phyloP scores from a whole-genome alignment of 2,113 vertebrate genomes.

The Girardinichthys multiradiatus region DNA sequence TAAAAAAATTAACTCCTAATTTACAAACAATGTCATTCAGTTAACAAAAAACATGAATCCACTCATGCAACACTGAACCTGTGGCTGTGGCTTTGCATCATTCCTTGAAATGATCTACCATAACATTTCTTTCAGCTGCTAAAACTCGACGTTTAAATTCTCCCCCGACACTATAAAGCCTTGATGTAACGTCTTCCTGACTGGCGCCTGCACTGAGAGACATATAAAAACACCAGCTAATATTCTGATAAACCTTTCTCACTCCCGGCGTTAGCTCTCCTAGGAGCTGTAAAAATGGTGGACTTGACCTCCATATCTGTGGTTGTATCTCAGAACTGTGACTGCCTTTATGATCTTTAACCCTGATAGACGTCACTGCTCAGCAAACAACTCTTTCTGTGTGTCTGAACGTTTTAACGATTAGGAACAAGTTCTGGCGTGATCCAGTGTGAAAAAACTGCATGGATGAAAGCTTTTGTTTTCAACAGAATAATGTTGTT shows the following conservation, averaged over 20 bases:
- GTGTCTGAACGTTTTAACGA: not conserved
- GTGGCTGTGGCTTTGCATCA: no score
- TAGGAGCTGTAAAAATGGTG: conserved; percentile 1
- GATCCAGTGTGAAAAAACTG: conserved; percentile 22
- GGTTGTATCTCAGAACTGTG: conserved; percentile 1
- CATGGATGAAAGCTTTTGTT: conserved; percentile 27
- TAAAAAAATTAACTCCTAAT: no score
- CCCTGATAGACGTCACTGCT: not conserved
- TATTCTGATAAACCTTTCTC: not conserved
- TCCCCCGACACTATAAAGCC: conserved; percentile 26
- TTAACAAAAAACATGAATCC: no score
- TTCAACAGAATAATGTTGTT: conserved; percentile 2
- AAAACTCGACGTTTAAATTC: conserved; percentile 21
- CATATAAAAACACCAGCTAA: not conserved
- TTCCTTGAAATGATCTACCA: not conserved
- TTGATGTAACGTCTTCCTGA: conserved; percentile 25
- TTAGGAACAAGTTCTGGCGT: conserved; percentile 1
- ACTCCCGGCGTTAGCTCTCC: not conserved
- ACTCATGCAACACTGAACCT: no score
- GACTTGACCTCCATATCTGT: conserved; percentile 13
- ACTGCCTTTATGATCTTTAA: not conserved
- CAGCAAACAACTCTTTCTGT: not conserved
- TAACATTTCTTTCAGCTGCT: not conserved
- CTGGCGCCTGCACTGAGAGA: conserved; percentile 2
- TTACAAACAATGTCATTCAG: no score